Percentiles rank a stretch among this genome's conserved stretches.
Conservation (phyloP, 1,140 invertebrate genomes). For the Heterodera carotae region DNA sequence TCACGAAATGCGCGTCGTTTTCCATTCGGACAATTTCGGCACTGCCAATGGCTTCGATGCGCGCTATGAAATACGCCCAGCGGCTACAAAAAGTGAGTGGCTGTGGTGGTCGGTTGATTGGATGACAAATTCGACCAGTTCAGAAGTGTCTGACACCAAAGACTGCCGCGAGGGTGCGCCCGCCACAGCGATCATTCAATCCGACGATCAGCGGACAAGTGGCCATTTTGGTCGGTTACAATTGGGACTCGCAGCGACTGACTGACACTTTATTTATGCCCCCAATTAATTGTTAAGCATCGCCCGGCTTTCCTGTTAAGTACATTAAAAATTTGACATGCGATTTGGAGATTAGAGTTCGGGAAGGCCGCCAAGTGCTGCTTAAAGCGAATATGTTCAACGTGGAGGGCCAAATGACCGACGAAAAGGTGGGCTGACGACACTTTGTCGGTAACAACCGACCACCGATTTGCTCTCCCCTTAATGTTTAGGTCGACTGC, state of each 20-base stretch:
- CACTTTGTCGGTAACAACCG: conserved; percentile 43
- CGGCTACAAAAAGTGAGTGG: conserved; percentile 10
- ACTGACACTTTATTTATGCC: not conserved
- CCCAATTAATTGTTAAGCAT: not conserved
- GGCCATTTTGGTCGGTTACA: conserved; percentile 46
- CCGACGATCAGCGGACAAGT: conserved; percentile 39
- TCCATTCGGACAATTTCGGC: conserved; percentile 57
- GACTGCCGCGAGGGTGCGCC: not conserved
- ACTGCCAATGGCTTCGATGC: conserved; percentile 65
- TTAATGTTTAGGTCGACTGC: conserved; percentile 3
- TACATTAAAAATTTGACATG: conserved; percentile 60
- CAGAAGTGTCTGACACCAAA: conserved; percentile 54
- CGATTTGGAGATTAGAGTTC: conserved; percentile 62
- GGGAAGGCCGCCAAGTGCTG: conserved; percentile 52
- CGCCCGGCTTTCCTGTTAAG: conserved; percentile 56
- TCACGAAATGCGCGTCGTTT: conserved; percentile 63
- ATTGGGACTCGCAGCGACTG: not conserved
- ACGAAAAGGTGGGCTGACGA: conserved; percentile 27
- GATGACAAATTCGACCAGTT: conserved; percentile 17
- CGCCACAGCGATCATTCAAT: conserved; percentile 54
- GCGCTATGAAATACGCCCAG: conserved; percentile 60
- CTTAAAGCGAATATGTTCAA: conserved; percentile 30
- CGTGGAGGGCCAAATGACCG: conserved; percentile 62
- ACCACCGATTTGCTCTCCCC: not conserved
- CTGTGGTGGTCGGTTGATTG: too few species aligned